Conservation (phyloP, 1,140 invertebrate species). For the Steinernema khuongi region DNA sequence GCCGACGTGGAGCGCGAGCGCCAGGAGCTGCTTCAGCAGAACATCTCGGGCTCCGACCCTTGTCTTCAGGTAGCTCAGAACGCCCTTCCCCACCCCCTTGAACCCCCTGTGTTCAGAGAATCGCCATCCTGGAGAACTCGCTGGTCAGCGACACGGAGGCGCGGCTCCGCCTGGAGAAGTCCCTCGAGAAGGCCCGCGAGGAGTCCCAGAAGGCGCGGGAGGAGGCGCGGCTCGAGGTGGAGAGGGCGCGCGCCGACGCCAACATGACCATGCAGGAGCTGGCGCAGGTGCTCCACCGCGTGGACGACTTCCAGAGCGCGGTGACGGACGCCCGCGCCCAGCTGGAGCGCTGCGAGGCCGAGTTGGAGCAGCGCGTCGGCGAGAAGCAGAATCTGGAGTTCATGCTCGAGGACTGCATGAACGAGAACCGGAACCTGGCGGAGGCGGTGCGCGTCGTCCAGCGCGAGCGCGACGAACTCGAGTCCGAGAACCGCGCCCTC, state of each 20-base stretch:
- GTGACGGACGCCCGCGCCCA: neutral
- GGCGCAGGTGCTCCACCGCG: neutral
- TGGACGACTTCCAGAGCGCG: neutral
- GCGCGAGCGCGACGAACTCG: neutral
- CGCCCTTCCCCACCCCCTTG: neutral
- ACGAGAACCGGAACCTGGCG: neutral
- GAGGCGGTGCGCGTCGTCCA: neutral
- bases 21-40: too few relatives aligned
- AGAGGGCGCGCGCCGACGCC: neutral
- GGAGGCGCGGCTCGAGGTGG: neutral
- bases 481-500: neutral
- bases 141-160: neutral
- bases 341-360: neutral
- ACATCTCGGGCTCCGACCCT: too few relatives aligned
- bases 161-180: neutral
- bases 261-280: constrained; percentile 5
- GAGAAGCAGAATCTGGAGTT: neutral
- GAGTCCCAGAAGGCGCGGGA: neutral
- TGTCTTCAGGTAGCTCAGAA: too few relatives aligned
- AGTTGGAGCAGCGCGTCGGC: neutral
- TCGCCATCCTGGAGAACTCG: neutral
- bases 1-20: too few relatives aligned
- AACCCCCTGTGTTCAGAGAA: neutral
- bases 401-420: neutral
- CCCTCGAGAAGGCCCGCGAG: neutral